Base-by-base conservation (phyloP, 1,140 invertebrate genomes). In the Pseudomyrmex pallidus region DNA sequence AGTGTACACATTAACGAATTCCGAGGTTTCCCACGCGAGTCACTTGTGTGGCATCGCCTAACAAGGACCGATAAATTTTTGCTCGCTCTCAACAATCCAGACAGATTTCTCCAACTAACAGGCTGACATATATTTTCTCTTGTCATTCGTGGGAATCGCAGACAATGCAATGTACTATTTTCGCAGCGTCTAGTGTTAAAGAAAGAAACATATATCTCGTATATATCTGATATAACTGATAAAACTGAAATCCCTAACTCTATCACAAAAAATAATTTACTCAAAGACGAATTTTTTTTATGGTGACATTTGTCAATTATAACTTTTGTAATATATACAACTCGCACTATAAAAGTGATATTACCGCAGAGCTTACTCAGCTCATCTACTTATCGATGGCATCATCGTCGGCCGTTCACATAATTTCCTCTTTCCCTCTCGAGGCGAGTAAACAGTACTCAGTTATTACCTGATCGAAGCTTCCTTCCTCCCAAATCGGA, bases 401-500 rank as follows among this genome's bases (percentile, higher is more conserved):
- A 62, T 66, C 70, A 62, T 63, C 70, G 57, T 48, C 76, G 44
- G 76, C 78, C 78, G 63, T 57, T 83, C 74, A 77, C 63, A 25
- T 78, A 46, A 74, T 54, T 61, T 52, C 46, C 35, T 59, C n/a
- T 59, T 12, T 74, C 44, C 46, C 17, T 35, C 25, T 35, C 10
- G 15, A 48, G 20, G 4, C 13, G 22, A n/a, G 52, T 73, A 64
- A 82, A 82, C 25, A 25, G 52, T 15, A 59, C 10, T 59, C 63
- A 5, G 35, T 74, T n/a, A 66, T 87, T 87, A 87, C 86, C 86
- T 88, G 86, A 13, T 72, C 74, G 59, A 74, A 86, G 12, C 82
- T 64, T 48, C 84, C 92, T 70, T 95, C 94, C 84, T 96, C 95
- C 94, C 94, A 95, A 87, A 95, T 95, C 2, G 94, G 93, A 92